Percentiles rank a stretch among this genome's conserved stretches.
phyloP scores from a whole-genome alignment of 2,113 vertebrate species.

The Hippoglossus stenolepis region DNA sequence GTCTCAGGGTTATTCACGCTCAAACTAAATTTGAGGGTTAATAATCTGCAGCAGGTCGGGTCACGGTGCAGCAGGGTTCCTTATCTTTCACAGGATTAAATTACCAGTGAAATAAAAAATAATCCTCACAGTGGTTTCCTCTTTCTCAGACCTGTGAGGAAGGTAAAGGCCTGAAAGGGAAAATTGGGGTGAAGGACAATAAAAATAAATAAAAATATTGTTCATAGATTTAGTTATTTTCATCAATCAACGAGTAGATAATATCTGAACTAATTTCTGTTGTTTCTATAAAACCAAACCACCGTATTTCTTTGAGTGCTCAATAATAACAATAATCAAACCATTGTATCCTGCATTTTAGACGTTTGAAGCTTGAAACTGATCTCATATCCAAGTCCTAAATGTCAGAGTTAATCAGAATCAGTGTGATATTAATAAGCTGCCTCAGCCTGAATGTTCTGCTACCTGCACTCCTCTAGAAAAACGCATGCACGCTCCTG shows the following conservation, averaged over 20 bases:
- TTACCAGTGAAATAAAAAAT: not conserved
- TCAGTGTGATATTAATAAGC: constrained; percentile 10
- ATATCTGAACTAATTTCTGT: not conserved
- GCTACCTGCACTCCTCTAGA: constrained; percentile 1
- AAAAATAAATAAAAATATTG: not conserved
- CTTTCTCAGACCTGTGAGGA: not conserved
- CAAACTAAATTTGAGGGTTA: constrained; percentile 29
- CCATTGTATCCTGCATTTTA: too few species aligned
- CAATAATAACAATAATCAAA: too few species aligned
- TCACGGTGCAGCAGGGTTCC: not conserved
- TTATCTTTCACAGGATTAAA: not conserved
- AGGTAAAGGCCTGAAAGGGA: not conserved
- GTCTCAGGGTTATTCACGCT: too few species aligned
- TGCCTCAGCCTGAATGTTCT: not conserved
- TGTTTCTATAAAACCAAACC: not conserved
- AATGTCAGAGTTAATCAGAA: not conserved
- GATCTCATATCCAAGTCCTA: not conserved
- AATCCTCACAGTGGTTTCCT: not conserved
- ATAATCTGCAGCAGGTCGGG: constrained; percentile 25
- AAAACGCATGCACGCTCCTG: constrained; percentile 12
- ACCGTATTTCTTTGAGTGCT: too few species aligned
- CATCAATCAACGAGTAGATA: not conserved
- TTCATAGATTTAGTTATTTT: not conserved
- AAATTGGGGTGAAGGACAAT: not conserved
- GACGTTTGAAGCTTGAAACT: too few species aligned